A percentile compares a stretch with the other conserved stretches of the same genome.
Conservation (phyloP, 1,140 invertebrate genomes). For the Drosophila gunungcola region DNA sequence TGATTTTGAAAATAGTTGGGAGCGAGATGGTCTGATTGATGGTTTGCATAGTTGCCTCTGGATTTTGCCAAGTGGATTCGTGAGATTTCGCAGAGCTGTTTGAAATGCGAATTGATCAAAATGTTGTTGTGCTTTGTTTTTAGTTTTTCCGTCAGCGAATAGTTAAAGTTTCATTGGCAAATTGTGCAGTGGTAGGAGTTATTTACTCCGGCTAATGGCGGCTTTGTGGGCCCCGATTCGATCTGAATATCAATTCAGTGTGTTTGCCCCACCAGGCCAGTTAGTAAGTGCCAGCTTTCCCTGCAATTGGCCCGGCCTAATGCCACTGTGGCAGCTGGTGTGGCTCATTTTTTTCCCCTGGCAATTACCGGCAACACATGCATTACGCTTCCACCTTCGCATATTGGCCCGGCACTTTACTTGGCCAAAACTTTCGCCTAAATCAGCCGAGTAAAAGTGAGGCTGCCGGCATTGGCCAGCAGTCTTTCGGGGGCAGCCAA, state of each 20-base stretch:
- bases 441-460: slow-evolving; percentile 54
- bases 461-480: slow-evolving; percentile 30
- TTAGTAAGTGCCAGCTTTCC: slow-evolving; percentile 41
- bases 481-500: slow-evolving; percentile 32
- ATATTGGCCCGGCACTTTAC: slow-evolving; percentile 18
- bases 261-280: slow-evolving; percentile 5
- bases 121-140: slow-evolving; percentile 6
- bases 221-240: background rate
- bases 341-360: slow-evolving; percentile 15
- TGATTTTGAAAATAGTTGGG: slow-evolving; percentile 73
- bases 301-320: slow-evolving; percentile 43
- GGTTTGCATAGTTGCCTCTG: slow-evolving; percentile 35
- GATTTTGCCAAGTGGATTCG: slow-evolving; percentile 34
- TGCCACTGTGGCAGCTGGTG: slow-evolving; percentile 38
- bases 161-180: slow-evolving; percentile 14
- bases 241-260: slow-evolving; percentile 31
- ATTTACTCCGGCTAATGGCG: slow-evolving; percentile 15
- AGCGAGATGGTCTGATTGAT: slow-evolving; percentile 71
- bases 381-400: slow-evolving; percentile 59
- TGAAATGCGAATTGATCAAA: slow-evolving; percentile 15
- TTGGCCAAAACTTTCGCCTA: slow-evolving; percentile 60
- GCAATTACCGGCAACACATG: slow-evolving; percentile 76
- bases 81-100: slow-evolving; percentile 2
- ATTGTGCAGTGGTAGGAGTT: background rate
- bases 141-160: background rate